phyloP scores from a whole-genome alignment of 2,113 vertebrate species.

The Triplophysa dalaica region DNA sequence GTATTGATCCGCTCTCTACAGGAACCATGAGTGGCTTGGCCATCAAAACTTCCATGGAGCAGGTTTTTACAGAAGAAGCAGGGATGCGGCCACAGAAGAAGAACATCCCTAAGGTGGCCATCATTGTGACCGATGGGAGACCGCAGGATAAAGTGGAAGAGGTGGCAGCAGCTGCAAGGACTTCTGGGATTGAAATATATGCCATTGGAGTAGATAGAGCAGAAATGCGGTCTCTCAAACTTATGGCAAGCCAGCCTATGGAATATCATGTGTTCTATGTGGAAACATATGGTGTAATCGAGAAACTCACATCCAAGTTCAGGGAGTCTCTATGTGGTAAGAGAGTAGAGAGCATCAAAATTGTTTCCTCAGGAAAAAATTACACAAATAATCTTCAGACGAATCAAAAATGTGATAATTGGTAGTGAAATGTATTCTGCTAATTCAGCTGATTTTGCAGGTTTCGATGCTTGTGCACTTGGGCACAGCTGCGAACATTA shows the following conservation, averaged over 20 bases:
- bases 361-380: no score
- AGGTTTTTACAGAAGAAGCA: conserved; percentile 79
- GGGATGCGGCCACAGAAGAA: conserved; percentile 73
- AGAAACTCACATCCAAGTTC: conserved; percentile 91
- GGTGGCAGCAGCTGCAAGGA: conserved; percentile 76
- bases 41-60: conserved; percentile 85
- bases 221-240: conserved; percentile 82
- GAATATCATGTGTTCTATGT: conserved; percentile 93
- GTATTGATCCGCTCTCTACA: conserved; percentile 81
- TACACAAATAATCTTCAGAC: no score
- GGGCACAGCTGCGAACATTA: conserved; percentile 80
- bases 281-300: conserved; percentile 93
- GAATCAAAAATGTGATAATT: neutral
- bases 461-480: conserved; percentile 71
- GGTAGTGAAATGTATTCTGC: neutral
- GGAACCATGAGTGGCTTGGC: conserved; percentile 95
- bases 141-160: conserved; percentile 89
- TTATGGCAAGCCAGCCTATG: conserved; percentile 87
- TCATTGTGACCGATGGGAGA: conserved; percentile 89
- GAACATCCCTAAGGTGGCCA: conserved; percentile 85
- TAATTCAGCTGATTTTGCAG: conserved; percentile 60
- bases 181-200: conserved; percentile 86
- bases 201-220: conserved; percentile 88
- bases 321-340: conserved; percentile 92
- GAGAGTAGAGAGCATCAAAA: conserved; percentile 40